These are phyloP conservation scores for Sesia apiformis DNA, from an alignment of 2,888 invertebrate genomes.

Conservation along the genomic window DNA sequence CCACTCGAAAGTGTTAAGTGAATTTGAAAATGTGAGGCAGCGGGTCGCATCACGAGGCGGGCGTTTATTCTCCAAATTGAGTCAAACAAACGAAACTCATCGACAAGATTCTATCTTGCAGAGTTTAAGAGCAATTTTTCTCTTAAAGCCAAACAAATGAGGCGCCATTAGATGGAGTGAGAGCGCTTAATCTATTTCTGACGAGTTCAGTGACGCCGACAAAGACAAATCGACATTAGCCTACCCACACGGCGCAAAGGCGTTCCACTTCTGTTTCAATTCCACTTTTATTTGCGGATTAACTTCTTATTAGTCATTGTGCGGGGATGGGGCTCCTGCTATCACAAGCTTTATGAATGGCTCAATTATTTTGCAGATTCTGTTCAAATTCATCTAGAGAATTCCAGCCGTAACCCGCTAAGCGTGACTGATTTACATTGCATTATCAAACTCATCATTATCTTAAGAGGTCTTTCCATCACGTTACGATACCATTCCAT, in stretches of 20 bases:
- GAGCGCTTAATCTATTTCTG: conserved; percentile 76
- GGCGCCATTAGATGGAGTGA: conserved; percentile 73
- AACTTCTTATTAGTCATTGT: conserved; percentile 74
- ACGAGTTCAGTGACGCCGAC: conserved; percentile 75
- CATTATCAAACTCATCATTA: neutral
- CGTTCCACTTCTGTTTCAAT: conserved; percentile 73
- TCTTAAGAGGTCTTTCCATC: too few relatives aligned
- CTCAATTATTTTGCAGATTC: conserved; percentile 67
- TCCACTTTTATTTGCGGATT: conserved; percentile 75
- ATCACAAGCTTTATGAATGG: conserved; percentile 71
- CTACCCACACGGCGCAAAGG: conserved; percentile 71
- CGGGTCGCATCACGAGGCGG: conserved; percentile 16
- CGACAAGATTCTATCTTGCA: conserved; percentile 61
- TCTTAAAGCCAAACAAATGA: conserved; percentile 74
- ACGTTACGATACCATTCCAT: too few relatives aligned
- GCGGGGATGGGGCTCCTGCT: conserved; percentile 50
- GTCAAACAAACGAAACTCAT: conserved; percentile 64
- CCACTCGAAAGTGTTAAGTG: conserved; percentile 55
- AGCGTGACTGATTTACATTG: conserved; percentile 26
- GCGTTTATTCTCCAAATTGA: conserved; percentile 35
- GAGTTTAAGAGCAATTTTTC: conserved; percentile 72
- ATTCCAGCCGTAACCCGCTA: conserved; percentile 20
- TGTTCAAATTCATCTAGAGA: conserved; percentile 35
- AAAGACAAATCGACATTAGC: conserved; percentile 74
- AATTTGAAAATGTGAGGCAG: conserved; percentile 44